Percentiles rank a stretch among this genome's conserved stretches.
Evolutionary conservation across 1,140 invertebrate species (phyloP).

Genomic region (Monomorium pharaonis): DNA sequence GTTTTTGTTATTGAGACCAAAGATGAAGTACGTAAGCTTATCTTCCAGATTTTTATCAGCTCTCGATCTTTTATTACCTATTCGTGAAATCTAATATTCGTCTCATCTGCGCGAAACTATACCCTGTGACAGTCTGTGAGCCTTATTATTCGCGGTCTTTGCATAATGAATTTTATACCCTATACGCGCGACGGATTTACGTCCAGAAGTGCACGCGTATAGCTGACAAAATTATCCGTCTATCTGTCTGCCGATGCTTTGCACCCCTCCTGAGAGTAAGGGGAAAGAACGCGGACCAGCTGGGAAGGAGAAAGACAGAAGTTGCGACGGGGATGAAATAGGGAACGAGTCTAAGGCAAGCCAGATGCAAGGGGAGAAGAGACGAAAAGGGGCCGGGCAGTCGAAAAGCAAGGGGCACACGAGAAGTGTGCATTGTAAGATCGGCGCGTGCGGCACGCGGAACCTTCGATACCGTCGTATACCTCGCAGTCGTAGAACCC

Average conservation of each 20-base stretch:
- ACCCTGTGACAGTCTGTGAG: background rate
- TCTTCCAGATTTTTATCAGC: background rate
- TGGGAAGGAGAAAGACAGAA: conserved; percentile 70
- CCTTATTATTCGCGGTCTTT: conserved; percentile 55
- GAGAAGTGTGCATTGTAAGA: conserved; percentile 85
- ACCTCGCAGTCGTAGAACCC: conserved; percentile 65
- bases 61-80: background rate
- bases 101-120: background rate
- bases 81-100: background rate
- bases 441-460: conserved; percentile 84
- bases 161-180: conserved; percentile 66
- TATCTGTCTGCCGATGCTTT: conserved; percentile 60
- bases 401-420: conserved; percentile 77
- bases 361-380: conserved; percentile 80
- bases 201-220: conserved; percentile 48
- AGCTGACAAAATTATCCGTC: conserved; percentile 54
- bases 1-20: background rate
- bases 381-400: conserved; percentile 43
- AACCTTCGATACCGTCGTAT: conserved; percentile 72
- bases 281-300: conserved; percentile 59
- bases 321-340: conserved; percentile 58
- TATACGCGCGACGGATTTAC: conserved; percentile 54
- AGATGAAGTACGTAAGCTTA: no score
- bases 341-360: conserved; percentile 79
- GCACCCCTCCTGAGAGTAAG: conserved; percentile 28